Base-by-base conservation (phyloP, 2,888 invertebrate genomes). In the Periphyllus acericola region DNA sequence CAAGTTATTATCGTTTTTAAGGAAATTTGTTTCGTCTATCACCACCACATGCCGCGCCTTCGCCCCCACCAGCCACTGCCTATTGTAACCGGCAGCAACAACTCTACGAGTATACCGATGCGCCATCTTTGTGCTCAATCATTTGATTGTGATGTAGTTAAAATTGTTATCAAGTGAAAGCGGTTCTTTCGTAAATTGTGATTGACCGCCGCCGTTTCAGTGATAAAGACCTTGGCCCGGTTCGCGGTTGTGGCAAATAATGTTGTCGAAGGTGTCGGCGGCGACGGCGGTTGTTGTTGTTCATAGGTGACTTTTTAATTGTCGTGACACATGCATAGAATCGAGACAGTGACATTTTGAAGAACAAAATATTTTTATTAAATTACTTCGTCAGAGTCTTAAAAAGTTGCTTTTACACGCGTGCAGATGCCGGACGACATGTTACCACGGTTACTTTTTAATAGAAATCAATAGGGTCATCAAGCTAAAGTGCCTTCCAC, bases 221-320 rank as follows among this genome's bases (percentile, higher is more conserved):
- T 46, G 75, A 46, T 40, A 76, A 66, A 78, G 72, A 86, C 86
- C 86, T 86, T 86, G 86, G 86, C 86, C 80, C 80, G 80, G 80
- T 80, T 80, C 60, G 71, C 36, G n/a, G 46, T 25, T 25, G 6
- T 17, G 2, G 19, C 6, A 36, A n/a, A 46, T 46, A 46, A 46
- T 46, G 46, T 46, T 11, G 46, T 46, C 46, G 46, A 46, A 46
- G 46, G 14, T 46, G 46, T 11, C 1, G 46, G 46, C 14, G 1
- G 46, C 11, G 55, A 21, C 34, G 79, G 55, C 14, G 55, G 46
- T 46, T 46, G 46, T 46, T 25, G 66, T 68, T 32, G 17, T 83
- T 76, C 32, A 29, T 29, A 25, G 76, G 68, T 76, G 34, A 76
- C 46, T 68, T 66, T n/a, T n/a, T 84, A 66, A 84, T 46, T 74